Conservation (phyloP, 2,113 vertebrate genomes). For the Corvus hawaiiensis region DNA sequence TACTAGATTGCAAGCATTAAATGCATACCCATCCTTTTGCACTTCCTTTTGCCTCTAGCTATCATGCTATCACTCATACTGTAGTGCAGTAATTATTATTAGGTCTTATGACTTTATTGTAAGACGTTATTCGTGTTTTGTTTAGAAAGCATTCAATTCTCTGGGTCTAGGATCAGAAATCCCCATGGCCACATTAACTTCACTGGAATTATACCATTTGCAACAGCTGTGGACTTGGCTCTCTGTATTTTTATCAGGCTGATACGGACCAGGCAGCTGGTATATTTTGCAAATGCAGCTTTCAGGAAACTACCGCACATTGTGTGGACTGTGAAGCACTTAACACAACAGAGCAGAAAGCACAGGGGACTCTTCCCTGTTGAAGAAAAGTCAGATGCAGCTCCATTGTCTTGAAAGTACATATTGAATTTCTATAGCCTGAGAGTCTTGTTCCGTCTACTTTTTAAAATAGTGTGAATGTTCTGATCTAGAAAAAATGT, state of each 20-base stretch:
- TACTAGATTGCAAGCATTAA: not conserved
- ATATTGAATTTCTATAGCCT: not conserved
- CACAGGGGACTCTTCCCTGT: rapidly evolving
- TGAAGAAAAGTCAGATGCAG: not conserved
- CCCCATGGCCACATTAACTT: not conserved
- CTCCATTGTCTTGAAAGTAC: not conserved
- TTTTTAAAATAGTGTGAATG: not conserved
- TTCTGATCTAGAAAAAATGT: not conserved
- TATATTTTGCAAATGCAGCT: not conserved
- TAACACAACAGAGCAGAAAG: not conserved
- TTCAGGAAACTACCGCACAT: not conserved
- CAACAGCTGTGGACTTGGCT: not conserved
- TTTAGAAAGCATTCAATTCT: not conserved
- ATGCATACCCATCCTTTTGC: not conserved
- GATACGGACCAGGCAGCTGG: not conserved
- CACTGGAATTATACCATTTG: not conserved
- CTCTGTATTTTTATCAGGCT: not conserved
- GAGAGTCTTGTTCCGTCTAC: not conserved
- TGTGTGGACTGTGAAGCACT: not conserved
- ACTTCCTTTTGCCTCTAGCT: not conserved
- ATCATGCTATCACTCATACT: not conserved
- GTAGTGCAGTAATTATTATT: not conserved
- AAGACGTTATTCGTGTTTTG: not conserved
- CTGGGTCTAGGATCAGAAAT: not conserved
- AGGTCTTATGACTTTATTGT: not conserved